Conservation (phyloP, 2,113 vertebrate genomes). For the Agelaius tricolor region DNA sequence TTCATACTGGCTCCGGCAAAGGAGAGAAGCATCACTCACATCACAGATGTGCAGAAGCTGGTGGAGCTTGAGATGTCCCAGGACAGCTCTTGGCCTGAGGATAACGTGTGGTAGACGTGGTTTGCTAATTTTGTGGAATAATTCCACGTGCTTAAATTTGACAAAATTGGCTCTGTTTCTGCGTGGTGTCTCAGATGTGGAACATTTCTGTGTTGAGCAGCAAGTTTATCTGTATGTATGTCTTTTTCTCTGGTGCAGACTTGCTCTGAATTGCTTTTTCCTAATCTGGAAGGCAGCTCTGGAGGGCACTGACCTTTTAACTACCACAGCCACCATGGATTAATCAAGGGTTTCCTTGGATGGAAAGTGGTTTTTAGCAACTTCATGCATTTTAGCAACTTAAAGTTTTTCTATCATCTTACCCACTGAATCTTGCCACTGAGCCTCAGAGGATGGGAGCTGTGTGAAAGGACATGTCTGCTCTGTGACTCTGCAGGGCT, state of each 20-base stretch:
- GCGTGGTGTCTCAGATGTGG: neutral
- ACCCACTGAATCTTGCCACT: neutral
- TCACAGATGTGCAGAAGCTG: neutral
- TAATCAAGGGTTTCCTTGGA: neutral
- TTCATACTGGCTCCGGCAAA: neutral
- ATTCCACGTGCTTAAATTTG: neutral
- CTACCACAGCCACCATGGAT: neutral
- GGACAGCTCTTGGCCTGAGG: neutral
- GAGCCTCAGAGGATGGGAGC: neutral
- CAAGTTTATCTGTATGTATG: neutral
- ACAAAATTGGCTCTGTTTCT: neutral
- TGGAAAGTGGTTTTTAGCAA: neutral
- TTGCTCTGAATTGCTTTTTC: slow-evolving; percentile 11
- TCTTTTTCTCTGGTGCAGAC: neutral
- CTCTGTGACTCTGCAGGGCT: neutral
- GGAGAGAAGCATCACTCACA: neutral
- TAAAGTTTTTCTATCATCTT: neutral
- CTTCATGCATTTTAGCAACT: neutral
- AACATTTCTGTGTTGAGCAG: neutral
- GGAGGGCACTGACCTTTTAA: neutral
- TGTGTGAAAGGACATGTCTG: neutral
- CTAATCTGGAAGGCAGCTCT: slow-evolving; percentile 25
- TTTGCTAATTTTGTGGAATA: neutral
- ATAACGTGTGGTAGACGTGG: neutral
- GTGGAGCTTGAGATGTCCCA: neutral